phyloP scores from a whole-genome alignment of 2,888 invertebrate genomes.

The Enchytraeus crypticus region DNA sequence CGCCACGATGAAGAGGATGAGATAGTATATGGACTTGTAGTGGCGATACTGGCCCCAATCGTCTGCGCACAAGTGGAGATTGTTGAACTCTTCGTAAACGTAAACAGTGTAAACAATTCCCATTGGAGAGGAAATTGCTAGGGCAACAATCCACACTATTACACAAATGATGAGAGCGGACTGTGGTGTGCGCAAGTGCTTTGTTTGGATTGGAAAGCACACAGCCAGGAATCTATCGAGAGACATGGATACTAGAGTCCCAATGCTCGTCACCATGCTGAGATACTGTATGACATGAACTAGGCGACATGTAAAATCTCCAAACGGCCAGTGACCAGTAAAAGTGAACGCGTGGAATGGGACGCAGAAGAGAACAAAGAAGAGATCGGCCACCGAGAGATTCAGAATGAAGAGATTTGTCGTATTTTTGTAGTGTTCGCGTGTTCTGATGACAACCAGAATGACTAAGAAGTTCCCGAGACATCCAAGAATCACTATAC shows the following conservation, averaged over 20 bases:
- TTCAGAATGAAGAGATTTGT: conserved; percentile 30
- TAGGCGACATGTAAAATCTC: conserved; percentile 26
- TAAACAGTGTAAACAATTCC: conserved; percentile 24
- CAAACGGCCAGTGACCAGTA: conserved; percentile 27
- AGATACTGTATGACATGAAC: conserved; percentile 29
- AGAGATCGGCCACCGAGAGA: conserved; percentile 25
- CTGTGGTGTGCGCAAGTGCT: conserved; percentile 26
- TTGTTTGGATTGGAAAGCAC: conserved; percentile 27
- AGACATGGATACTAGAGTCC: conserved; percentile 28
- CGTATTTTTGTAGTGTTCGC: conserved; percentile 22
- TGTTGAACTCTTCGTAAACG: conserved; percentile 20
- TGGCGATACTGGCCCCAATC: conserved; percentile 14
- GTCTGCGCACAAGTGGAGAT: conserved; percentile 21
- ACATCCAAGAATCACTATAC: conserved; percentile 27
- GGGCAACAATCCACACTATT: conserved; percentile 27
- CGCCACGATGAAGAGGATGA: conserved; percentile 23
- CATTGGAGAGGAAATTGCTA: conserved; percentile 21
- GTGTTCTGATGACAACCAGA: conserved; percentile 21
- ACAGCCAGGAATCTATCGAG: conserved; percentile 29
- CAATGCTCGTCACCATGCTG: conserved; percentile 26
- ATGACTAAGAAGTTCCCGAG: conserved; percentile 29
- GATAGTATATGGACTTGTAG: conserved; percentile 20
- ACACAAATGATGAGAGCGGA: conserved; percentile 20
- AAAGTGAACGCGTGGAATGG: conserved; percentile 30
- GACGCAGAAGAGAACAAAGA: conserved; percentile 29